These are phyloP conservation scores for Nyctalus aviator DNA, from an alignment of 2,797 vertebrate species.

Conservation along the genomic window DNA sequence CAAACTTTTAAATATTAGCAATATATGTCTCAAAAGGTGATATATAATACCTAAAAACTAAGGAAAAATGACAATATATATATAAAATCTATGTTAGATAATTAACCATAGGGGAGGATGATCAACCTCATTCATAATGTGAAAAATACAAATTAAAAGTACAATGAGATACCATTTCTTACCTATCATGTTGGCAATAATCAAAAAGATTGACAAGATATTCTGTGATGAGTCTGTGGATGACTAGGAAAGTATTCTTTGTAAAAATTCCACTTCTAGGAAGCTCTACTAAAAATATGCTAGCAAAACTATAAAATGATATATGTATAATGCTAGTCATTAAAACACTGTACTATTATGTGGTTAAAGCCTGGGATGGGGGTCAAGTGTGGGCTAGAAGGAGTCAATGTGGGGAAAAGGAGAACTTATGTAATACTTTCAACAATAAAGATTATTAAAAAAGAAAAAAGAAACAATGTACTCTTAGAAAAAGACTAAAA, in stretches of 20 bases:
- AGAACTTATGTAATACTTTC: too few relatives aligned
- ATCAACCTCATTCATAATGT: not conserved
- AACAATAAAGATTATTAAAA: too few relatives aligned
- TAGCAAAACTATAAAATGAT: conserved; percentile 21
- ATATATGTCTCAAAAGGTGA: not conserved
- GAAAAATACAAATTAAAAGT: not conserved
- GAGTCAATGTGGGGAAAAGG: too few relatives aligned
- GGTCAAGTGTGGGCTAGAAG: too few relatives aligned
- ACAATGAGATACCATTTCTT: not conserved
- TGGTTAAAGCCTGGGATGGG: too few relatives aligned
- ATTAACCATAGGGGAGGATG: not conserved
- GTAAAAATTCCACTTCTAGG: not conserved
- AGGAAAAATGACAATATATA: not conserved
- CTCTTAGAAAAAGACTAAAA: not conserved
- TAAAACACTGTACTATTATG: not conserved
- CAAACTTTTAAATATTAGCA: conserved; percentile 30
- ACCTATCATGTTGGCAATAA: not conserved
- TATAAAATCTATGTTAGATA: not conserved
- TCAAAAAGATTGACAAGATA: not conserved
- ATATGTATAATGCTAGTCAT: not conserved
- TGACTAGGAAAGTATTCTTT: not conserved
- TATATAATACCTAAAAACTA: not conserved
- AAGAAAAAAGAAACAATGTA: not conserved
- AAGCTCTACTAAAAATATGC: not conserved
- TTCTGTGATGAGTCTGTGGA: not conserved